These are phyloP conservation scores for Anastrepha obliqua DNA, from an alignment of 1,140 invertebrate genomes.

Conservation along the genomic window DNA sequence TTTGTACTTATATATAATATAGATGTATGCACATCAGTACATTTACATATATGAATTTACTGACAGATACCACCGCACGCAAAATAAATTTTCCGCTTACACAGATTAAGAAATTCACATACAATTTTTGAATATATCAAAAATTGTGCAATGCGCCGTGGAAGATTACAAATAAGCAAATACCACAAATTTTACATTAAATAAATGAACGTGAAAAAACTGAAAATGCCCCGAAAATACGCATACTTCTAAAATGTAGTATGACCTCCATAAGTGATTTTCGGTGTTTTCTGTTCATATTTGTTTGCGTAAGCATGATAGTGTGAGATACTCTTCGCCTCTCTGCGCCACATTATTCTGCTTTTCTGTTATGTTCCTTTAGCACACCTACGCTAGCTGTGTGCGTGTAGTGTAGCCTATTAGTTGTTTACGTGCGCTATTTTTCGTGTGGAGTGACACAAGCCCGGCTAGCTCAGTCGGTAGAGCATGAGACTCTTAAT, in stretches of 20 bases:
- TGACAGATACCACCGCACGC: background rate
- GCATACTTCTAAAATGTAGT: background rate
- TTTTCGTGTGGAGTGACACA: background rate
- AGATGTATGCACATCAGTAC: background rate
- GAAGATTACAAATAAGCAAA: background rate
- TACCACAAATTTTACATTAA: background rate
- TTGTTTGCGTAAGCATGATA: background rate
- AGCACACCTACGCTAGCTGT: background rate
- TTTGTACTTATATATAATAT: no score
- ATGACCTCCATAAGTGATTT: background rate
- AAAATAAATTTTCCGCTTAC: background rate
- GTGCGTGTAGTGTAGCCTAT: background rate
- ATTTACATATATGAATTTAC: background rate
- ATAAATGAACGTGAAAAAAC: no score
- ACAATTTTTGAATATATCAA: background rate
- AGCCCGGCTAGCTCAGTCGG: constrained; percentile 91
- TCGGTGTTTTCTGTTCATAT: background rate
- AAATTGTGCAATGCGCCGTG: background rate
- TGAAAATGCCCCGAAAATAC: background rate
- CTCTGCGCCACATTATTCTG: background rate
- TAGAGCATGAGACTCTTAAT: constrained; percentile 95
- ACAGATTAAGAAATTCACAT: constrained; percentile 18
- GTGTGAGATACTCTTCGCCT: background rate
- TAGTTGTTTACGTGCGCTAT: background rate
- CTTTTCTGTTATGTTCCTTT: background rate